These are phyloP conservation scores for Eudemis profundana DNA, from an alignment of 2,888 invertebrate genomes.

Conservation along the genomic window DNA sequence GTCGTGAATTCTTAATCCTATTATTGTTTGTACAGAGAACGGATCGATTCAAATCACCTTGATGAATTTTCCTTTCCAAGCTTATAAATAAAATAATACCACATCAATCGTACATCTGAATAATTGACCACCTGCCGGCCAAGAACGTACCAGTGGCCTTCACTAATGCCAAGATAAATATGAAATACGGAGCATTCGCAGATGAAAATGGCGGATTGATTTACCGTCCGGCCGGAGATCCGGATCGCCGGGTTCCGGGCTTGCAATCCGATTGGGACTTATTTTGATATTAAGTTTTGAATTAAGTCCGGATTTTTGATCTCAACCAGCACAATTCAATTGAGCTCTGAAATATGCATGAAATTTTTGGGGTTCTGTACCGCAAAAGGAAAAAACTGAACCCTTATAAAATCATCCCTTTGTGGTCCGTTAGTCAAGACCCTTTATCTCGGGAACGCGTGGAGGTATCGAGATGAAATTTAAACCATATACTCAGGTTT, in stretches of 20 bases:
- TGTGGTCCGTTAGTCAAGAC: no score
- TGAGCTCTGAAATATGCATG: no score
- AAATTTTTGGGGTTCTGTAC: no score
- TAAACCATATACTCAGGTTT: no score
- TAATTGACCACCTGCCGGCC: slow-evolving; percentile 49
- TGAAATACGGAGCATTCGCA: slow-evolving; percentile 46
- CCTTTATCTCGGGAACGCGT: no score
- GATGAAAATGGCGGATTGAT: slow-evolving; percentile 47
- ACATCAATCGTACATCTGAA: slow-evolving; percentile 18
- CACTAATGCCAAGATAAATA: slow-evolving; percentile 49
- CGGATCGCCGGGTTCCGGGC: slow-evolving; percentile 23
- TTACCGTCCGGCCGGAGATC: slow-evolving; percentile 43
- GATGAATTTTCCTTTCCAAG: neutral
- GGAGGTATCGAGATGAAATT: no score
- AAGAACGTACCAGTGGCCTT: slow-evolving; percentile 23
- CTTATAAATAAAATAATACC: slow-evolving; percentile 7
- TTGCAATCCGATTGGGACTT: slow-evolving; percentile 30
- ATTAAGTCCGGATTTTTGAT: neutral
- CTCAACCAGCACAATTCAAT: no score
- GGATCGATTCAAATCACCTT: no score
- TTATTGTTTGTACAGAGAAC: no score
- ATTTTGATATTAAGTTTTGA: slow-evolving; percentile 28
- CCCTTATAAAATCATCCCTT: no score
- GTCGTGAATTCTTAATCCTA: no score
- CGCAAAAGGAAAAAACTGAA: no score